Conservation (phyloP, 2,888 invertebrate species). For the Ectemnius lituratus region DNA sequence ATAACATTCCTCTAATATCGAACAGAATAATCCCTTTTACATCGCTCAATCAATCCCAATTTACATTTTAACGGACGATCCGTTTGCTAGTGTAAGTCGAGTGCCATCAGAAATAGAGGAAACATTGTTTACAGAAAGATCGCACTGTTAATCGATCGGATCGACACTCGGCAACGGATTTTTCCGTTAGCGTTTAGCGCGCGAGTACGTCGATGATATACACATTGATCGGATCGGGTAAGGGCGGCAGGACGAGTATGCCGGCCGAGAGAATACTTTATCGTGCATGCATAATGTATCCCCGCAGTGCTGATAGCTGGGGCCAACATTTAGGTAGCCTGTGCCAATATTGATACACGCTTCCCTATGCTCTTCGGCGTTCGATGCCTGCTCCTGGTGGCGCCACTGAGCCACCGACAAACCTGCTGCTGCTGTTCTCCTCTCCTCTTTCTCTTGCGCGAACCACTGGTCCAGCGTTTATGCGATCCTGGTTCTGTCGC, state of each 20-base stretch:
- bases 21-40: no score
- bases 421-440: not conserved
- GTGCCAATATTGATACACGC: slow-evolving; percentile 62
- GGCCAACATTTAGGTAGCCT: slow-evolving; percentile 62
- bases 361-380: slow-evolving; percentile 35
- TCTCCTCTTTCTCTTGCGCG: not conserved
- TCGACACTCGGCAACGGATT: slow-evolving; percentile 14
- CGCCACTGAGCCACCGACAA: no score
- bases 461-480: not conserved
- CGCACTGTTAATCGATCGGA: not conserved
- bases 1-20: no score
- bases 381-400: not conserved
- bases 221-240: not conserved
- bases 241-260: not conserved
- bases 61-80: no score
- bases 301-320: slow-evolving; percentile 52
- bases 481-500: not conserved
- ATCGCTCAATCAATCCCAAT: no score
- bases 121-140: no score
- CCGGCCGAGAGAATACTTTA: slow-evolving; percentile 59
- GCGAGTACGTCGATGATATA: not conserved
- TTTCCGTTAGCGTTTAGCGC: slow-evolving; percentile 17
- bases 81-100: no score
- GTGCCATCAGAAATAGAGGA: no score
- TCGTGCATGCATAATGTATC: slow-evolving; percentile 65